Base-by-base conservation (phyloP, 2,888 invertebrate species). In the Sclerodermus sp. region DNA sequence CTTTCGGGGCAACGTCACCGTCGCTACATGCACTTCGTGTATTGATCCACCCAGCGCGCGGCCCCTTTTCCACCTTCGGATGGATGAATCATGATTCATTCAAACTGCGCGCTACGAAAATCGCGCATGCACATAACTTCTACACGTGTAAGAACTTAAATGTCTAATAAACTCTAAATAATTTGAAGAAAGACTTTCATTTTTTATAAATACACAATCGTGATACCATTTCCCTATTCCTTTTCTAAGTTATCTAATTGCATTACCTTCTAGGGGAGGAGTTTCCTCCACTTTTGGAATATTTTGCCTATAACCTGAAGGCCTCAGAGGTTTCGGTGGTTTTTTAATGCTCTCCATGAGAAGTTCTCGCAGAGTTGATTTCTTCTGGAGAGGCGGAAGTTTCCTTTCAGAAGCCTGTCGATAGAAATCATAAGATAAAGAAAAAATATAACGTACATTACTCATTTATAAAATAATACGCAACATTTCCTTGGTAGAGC, bases 281-380 rank as follows among this genome's bases (percentile, higher is more conserved):
- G 32, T 45, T 39, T 49, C 46, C 36, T 57, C 45, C 5, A 46
- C 34, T 5, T 47, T 52, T 2, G 57, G 51, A 41, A 51, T 30
- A n/a, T 59, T 54, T 47, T 45, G 50, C 42, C 61, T 56, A 12
- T 62, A 59, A 16, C 56, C 57, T 40, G 75, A 76, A 4, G 89
- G 87, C 44, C 70, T 60, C 46, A 71, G 46, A 14, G 66, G 67
- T 71, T 87, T 84, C 44, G 92, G 73, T 32, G 74, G 89, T 60
- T 87, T 82, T 69, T 90, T 88, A 66, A 95, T 94, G 53, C 92
- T 92, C 60, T 91, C 90, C 80, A 94, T 87, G 29, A 95, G 83
- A 66, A 88, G 86, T 78, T 95, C 94, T 56, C 93, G 84, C 0
- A 93, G 89, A 12, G 91, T 91, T 45, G 86, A 83, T 60, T 86